Conservation (phyloP, 2,888 invertebrate genomes). For the Thyatira batis region DNA sequence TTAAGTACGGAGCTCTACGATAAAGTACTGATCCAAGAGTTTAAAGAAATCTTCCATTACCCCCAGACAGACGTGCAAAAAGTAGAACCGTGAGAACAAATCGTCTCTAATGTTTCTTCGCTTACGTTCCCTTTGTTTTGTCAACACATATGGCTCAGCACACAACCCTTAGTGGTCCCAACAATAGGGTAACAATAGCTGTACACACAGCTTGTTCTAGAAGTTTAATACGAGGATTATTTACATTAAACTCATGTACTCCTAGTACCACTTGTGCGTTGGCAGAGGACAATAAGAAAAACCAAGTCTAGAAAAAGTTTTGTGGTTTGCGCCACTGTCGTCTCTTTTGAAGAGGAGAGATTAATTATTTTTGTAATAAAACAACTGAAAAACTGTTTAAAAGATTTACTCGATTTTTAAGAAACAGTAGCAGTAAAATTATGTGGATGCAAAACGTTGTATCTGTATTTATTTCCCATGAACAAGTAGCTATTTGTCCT, state of each 20-base stretch:
- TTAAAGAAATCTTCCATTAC: not conserved
- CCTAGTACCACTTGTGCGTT: slow-evolving; percentile 17
- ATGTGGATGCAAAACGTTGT: too few species aligned
- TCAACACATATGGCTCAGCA: not conserved
- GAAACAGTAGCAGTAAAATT: too few species aligned
- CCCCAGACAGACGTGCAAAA: not conserved
- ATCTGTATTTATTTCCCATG: too few species aligned
- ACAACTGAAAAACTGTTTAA: too few species aligned
- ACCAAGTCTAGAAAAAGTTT: not conserved
- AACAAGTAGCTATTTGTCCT: too few species aligned
- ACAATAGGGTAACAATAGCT: not conserved
- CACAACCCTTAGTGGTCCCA: not conserved
- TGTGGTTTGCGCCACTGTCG: not conserved
- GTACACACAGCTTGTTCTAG: not conserved
- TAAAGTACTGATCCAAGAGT: too few species aligned
- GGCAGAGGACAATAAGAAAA: not conserved
- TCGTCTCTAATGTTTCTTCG: not conserved
- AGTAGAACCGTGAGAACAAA: not conserved
- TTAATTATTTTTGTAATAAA: too few species aligned
- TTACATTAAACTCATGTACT: slow-evolving; percentile 13
- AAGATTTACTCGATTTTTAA: too few species aligned
- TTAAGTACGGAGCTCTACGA: too few species aligned
- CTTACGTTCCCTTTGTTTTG: not conserved
- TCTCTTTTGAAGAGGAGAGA: not conserved
- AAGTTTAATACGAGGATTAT: not conserved